These are phyloP conservation scores for Rhincodon typus DNA, from an alignment of 2,797 vertebrate species.

Conservation along the genomic window DNA sequence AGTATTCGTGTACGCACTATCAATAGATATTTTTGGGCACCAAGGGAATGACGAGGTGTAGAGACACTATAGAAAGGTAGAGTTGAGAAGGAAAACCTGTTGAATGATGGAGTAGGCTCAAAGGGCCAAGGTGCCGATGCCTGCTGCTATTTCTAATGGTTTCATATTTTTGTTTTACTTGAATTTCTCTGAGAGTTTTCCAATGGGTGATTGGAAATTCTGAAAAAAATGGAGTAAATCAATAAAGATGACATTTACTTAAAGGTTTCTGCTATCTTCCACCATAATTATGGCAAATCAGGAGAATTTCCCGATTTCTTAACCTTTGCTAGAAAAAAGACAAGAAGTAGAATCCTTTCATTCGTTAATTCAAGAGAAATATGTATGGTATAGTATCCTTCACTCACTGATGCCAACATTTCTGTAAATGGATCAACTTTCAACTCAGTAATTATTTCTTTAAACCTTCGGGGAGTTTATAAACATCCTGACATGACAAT, in stretches of 20 bases:
- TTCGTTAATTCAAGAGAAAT: background rate
- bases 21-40: too few species aligned
- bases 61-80: too few species aligned
- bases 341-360: background rate
- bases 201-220: background rate
- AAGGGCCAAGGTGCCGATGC: too few species aligned
- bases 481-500: background rate
- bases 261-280: background rate
- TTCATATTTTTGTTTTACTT: too few species aligned
- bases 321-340: too few species aligned
- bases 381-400: background rate
- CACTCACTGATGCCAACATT: background rate
- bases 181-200: background rate
- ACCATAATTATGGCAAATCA: background rate
- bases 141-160: background rate
- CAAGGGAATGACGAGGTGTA: too few species aligned
- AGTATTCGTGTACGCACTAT: too few species aligned
- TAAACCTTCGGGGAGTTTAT: background rate
- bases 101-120: too few species aligned
- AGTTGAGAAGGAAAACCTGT: too few species aligned
- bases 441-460: background rate
- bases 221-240: background rate
- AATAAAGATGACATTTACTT: background rate
- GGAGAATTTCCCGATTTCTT: background rate
- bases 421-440: background rate